A percentile compares a stretch with the other conserved stretches of the same genome.
Conservation (phyloP, 2,888 invertebrate genomes). For the Lithophane ornitopus region DNA sequence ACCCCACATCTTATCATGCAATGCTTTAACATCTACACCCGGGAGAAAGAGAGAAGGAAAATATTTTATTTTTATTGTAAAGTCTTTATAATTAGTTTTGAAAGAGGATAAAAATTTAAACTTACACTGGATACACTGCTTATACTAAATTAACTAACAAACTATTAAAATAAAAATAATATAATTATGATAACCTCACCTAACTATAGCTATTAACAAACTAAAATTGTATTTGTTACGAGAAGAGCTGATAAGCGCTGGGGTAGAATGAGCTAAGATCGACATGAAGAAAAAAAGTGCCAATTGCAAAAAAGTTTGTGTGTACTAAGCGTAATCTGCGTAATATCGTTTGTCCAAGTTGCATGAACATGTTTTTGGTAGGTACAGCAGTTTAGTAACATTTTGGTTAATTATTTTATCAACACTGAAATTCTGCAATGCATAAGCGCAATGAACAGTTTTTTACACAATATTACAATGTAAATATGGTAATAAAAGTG, state of each 20-base stretch:
- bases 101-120: no score
- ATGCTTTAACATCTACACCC: background rate
- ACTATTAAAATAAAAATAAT: no score
- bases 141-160: no score
- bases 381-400: conserved; percentile 30
- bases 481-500: conserved; percentile 8
- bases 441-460: background rate
- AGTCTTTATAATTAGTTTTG: no score
- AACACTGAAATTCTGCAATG: conserved; percentile 18
- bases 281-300: no score
- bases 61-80: no score
- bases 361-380: conserved; percentile 8
- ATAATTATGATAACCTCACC: no score
- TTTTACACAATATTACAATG: conserved; percentile 23
- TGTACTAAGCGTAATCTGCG: background rate
- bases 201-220: no score
- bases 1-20: background rate
- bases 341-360: background rate
- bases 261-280: no score
- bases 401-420: conserved; percentile 22
- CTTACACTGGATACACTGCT: no score
- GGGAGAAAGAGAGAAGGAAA: background rate
- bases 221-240: no score
- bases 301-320: background rate
- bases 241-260: no score